Base-by-base conservation (phyloP, 2,888 invertebrate species). In the Yponomeuta plumbellus region DNA sequence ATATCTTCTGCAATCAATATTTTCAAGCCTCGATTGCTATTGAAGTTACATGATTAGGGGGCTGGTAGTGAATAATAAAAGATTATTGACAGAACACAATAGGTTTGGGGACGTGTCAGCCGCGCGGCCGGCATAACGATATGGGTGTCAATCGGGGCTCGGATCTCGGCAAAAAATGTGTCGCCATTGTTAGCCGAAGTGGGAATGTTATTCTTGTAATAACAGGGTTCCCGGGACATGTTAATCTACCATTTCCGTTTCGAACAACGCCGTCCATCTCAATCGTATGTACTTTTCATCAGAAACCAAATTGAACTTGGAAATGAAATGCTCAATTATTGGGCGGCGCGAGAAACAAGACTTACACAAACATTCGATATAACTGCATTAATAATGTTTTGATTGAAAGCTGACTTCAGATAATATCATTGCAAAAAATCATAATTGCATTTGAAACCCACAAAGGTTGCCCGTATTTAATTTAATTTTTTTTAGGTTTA, bases 141-240 rank as follows among this genome's bases (percentile, higher is more conserved):
- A 17, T 52, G 44, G 44, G 44, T 52, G 44, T 52, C 44, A 52
- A 52, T 52, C 44, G 17, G 44, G 44, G 34, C 34, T 17, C 13
- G 44, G 44, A 52, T 52, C 44, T 13, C 44, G 44, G 44, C 44
- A 52, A 52, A 52, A 52, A 52, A 52, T 52, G 44, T 52, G 44
- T 52, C 44, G 17, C 44, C 44, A 52, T 52, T 52, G 44, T 52
- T 52, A 17, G 44, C 17, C 17, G 17, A 52, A 52, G 44, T 52
- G 44, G 44, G 44, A 52, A 52, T 52, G 44, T 52, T 52, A 52
- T 52, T 13, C 44, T 52, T 52, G 17, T 52, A 52, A 52, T 52
- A 52, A 52, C 44, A 52, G 17, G 17, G 44, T 52, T 52, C 44
- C 44, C 44, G 44, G 17, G 17, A 52, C 44, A 52, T 52, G 44